Conservation (phyloP, 2,797 vertebrate species). For the Somateria mollissima region DNA sequence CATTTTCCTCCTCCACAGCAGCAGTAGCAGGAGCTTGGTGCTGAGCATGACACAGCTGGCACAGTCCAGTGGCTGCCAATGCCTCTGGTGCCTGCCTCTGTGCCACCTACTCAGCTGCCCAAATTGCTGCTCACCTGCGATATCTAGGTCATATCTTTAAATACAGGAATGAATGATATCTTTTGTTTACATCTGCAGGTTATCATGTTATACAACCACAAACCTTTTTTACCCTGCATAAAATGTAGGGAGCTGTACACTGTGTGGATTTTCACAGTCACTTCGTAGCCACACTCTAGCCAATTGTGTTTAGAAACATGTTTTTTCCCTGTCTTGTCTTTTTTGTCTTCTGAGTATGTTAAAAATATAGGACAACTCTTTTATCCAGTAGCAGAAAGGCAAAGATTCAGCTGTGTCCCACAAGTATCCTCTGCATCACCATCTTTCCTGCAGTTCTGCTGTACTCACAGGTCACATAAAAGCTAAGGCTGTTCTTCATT, state of each 20-base stretch:
- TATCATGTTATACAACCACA: neutral
- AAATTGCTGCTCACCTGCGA: neutral
- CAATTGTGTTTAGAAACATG: neutral
- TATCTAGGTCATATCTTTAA: neutral
- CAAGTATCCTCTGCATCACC: neutral
- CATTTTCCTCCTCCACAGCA: fast-evolving
- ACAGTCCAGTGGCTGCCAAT: fast-evolving
- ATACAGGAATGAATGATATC: neutral
- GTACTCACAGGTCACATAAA: neutral
- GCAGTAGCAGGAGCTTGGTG: neutral
- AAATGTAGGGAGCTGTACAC: neutral
- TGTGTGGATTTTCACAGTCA: neutral
- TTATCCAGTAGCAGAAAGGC: neutral
- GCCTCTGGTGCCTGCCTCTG: fast-evolving
- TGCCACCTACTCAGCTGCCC: neutral
- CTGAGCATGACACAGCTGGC: fast-evolving
- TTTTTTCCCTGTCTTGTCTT: neutral
- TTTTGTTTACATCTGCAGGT: neutral
- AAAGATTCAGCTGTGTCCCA: neutral
- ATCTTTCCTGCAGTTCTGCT: neutral
- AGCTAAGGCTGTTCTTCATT: neutral
- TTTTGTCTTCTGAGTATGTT: neutral
- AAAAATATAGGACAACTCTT: neutral
- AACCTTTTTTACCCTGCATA: neutral
- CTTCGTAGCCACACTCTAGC: neutral